Percentiles rank a stretch among this genome's conserved stretches.
Conservation (phyloP, 2,888 invertebrate species). For the Megalurothrips usitatus region DNA sequence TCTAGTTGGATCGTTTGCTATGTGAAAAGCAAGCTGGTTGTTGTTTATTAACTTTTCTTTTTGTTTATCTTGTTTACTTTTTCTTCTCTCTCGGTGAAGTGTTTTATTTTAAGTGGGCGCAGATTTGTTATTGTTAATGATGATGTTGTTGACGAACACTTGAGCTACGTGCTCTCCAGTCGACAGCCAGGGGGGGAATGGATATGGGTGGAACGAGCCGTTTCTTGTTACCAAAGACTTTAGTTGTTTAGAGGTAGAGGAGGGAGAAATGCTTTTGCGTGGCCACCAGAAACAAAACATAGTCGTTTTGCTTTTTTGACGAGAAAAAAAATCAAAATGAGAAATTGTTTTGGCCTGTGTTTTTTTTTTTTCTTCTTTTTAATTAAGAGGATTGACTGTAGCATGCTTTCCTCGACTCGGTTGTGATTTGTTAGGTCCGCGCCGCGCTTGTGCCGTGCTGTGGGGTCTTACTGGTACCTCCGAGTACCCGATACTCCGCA, state of each 20-base stretch:
- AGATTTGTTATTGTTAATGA: background rate
- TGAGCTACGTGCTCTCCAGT: background rate
- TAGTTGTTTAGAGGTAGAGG: conserved; percentile 14
- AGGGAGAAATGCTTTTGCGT: background rate
- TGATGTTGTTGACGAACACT: conserved; percentile 4
- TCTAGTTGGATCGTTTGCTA: conserved; percentile 20
- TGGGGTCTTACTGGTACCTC: background rate
- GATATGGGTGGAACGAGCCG: conserved; percentile 29
- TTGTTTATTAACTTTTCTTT: conserved; percentile 17
- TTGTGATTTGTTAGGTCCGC: conserved; percentile 27
- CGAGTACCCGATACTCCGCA: background rate
- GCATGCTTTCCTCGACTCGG: conserved; percentile 27
- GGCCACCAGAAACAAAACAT: no score
- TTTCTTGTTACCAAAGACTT: conserved; percentile 37
- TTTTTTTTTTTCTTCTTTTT: background rate
- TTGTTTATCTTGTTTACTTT: background rate
- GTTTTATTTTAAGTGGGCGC: conserved; percentile 19
- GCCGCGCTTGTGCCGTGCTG: conserved; percentile 5
- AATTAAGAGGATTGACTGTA: conserved; percentile 1
- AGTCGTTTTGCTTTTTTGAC: no score
- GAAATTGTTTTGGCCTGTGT: background rate
- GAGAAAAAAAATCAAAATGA: background rate
- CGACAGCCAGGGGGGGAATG: background rate
- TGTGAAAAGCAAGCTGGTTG: conserved; percentile 1
- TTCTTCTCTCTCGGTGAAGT: background rate